Evolutionary conservation across 2,797 vertebrate genomes (phyloP).

Genomic region (Sarcophilus harrisii): DNA sequence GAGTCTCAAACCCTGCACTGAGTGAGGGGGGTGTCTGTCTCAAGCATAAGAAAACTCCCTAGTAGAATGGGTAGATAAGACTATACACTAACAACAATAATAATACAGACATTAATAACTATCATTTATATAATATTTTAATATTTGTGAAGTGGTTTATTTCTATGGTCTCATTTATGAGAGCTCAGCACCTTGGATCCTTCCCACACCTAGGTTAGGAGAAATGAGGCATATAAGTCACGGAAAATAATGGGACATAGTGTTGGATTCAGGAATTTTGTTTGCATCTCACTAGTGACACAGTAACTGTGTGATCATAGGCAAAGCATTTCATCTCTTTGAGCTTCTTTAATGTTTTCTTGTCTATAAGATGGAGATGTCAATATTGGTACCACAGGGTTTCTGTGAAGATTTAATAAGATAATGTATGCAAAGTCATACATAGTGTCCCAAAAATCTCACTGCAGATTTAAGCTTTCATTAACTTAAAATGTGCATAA

Average conservation of each 20-base stretch:
- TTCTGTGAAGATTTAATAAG: neutral
- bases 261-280: neutral
- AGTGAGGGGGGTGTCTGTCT: no score
- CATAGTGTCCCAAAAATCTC: neutral
- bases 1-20: no score
- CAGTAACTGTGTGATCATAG: neutral
- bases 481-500: neutral
- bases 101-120: neutral
- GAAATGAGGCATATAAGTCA: neutral
- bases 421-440: neutral
- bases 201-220: neutral
- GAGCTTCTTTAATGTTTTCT: neutral
- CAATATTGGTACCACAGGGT: neutral
- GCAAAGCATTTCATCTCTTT: neutral
- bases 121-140: neutral
- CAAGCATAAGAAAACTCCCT: no score
- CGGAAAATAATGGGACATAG: neutral
- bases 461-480: neutral
- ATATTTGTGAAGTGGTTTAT: neutral
- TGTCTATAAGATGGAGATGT: neutral
- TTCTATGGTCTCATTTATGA: neutral
- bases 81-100: neutral
- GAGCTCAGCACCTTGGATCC: neutral
- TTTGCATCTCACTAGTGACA: neutral
- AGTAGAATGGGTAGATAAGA: no score